Evolutionary conservation across 2,888 invertebrate species (phyloP), one percentile per base, ranked within the genome.

Genomic region (Agriopis leucophaearia): DNA sequence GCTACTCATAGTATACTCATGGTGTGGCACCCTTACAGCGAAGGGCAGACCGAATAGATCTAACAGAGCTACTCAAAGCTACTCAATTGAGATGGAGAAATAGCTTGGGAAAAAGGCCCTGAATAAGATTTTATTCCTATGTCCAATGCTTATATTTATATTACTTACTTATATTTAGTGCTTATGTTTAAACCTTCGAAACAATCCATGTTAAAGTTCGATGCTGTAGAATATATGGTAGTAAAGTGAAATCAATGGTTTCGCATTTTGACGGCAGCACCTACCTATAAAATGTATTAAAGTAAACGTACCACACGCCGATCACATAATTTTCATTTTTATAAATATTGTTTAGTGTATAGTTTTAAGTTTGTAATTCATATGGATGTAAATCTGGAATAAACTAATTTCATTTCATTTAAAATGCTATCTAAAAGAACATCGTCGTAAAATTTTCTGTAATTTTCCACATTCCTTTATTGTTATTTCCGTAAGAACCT

Each of bases 21-120:
- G 88, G 87, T 86, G 84, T 84, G 79, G 85, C 83, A 81, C 84
- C 81, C 83, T 79, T 71, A 71, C 68, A 75, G 74, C 70, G 77
- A 77, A 71, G 72, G 78, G 74, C 51, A 73, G 73, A 74, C 73
- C 69, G 63, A 62, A 66, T 72, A 70, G 71, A 70, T 64, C 69
- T 72, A 71, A 67, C 68, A 12, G 71, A 58, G 74, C 76, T 76
- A 51, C 60, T 64, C 60, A 52, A 57, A 58, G 74, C 76, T 76
- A 51, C 60, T 64, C 60, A 52, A 57, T 45, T 60, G 68, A 44
- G 64, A 60, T 78, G 76, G 78, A 75, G 77, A 62, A 77, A 77
- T 74, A 77, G 75, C 72, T 74, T 78, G 72, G 76, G 79, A 78
- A 78, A 81, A 27, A 27, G 27, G 3, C 3, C 27, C 27, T 3